Evolutionary conservation across 2,888 invertebrate species (phyloP).

Genomic region (Eupithecia abbreviata): DNA sequence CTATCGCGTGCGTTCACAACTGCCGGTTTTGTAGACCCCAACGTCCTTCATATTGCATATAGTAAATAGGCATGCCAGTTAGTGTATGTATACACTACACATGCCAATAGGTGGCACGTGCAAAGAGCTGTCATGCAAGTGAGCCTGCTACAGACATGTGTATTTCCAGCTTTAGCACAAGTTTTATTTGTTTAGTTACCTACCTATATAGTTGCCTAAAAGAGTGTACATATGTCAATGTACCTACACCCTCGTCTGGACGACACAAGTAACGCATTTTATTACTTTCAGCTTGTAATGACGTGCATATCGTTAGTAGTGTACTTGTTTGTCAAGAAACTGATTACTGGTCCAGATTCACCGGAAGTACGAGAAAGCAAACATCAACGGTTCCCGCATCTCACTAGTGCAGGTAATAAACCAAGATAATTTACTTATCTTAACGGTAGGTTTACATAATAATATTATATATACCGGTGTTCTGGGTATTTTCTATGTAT

Average conservation of each 20-base stretch:
- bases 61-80: too few relatives aligned
- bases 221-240: not conserved
- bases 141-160: too few relatives aligned
- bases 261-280: not conserved
- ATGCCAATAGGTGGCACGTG: too few relatives aligned
- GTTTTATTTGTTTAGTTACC: not conserved
- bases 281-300: slow-evolving; percentile 67
- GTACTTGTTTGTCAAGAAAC: slow-evolving; percentile 61
- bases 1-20: too few relatives aligned
- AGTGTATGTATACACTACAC: too few relatives aligned
- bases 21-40: too few relatives aligned
- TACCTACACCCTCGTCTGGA: not conserved
- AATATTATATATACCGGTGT: too few relatives aligned
- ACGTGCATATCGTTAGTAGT: slow-evolving; percentile 59
- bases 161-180: not conserved
- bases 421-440: not conserved
- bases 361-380: slow-evolving; percentile 57
- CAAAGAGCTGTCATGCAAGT: too few relatives aligned
- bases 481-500: too few relatives aligned
- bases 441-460: too few relatives aligned
- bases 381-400: slow-evolving; percentile 68
- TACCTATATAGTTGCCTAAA: too few relatives aligned
- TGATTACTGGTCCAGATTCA: slow-evolving; percentile 49
- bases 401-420: slow-evolving; percentile 69
- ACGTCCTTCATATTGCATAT: too few relatives aligned